These are phyloP conservation scores for Fukomys damarensis DNA, from an alignment of 2,113 vertebrate species.

Conservation along the genomic window DNA sequence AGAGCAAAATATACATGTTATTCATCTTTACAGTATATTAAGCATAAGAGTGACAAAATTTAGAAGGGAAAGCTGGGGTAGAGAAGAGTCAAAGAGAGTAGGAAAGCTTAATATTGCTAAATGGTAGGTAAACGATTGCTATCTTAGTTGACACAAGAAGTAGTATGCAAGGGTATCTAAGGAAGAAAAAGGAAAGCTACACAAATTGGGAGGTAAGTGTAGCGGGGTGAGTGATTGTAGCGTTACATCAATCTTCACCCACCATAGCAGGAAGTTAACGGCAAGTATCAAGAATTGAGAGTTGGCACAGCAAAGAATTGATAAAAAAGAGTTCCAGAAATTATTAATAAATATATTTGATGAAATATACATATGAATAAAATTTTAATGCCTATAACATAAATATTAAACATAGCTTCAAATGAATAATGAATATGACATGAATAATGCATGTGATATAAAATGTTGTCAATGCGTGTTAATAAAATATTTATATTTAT, in stretches of 20 bases:
- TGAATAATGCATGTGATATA: neutral
- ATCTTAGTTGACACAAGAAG: neutral
- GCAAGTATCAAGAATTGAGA: neutral
- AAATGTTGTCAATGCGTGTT: neutral
- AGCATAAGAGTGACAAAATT: neutral
- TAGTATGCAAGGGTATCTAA: neutral
- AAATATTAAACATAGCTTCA: neutral
- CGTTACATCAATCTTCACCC: neutral
- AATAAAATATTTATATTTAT: constrained; percentile 1
- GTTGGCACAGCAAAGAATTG: neutral
- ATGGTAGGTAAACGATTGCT: neutral
- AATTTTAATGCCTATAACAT: neutral
- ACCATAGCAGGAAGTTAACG: neutral
- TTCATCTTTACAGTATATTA: neutral
- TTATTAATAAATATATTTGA: neutral
- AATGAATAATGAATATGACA: neutral
- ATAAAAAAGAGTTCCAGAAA: neutral
- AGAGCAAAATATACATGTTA: neutral
- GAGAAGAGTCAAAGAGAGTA: neutral
- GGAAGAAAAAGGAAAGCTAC: neutral
- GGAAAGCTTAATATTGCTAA: neutral
- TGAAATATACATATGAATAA: neutral
- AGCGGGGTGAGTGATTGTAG: neutral
- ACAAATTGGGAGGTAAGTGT: neutral
- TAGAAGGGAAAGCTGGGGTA: neutral